These are phyloP conservation scores for Tiaroga cobitis DNA, from an alignment of 2,797 vertebrate genomes.

Conservation along the genomic window DNA sequence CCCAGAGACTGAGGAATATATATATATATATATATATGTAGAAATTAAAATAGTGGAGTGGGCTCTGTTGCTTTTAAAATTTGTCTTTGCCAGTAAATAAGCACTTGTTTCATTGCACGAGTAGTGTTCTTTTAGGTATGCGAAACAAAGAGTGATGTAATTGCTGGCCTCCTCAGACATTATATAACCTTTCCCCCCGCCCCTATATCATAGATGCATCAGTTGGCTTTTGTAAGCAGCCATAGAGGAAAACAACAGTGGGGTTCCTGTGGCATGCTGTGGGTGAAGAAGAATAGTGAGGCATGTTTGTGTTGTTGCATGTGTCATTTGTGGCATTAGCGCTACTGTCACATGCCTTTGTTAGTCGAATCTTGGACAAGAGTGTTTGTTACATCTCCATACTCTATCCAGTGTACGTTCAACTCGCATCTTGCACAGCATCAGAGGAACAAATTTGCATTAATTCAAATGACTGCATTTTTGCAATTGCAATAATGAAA, in stretches of 20 bases:
- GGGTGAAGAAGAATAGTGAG: slow-evolving; percentile 17
- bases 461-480: not conserved
- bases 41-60: not conserved
- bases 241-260: slow-evolving; percentile 25
- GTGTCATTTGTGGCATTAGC: not conserved
- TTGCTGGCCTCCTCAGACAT: slow-evolving; percentile 19
- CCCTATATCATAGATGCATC: not conserved
- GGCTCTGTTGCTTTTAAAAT: not conserved
- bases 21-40: too few species aligned
- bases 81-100: not conserved
- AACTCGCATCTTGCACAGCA: not conserved
- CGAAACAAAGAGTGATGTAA: slow-evolving; percentile 32
- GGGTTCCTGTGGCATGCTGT: slow-evolving; percentile 4
- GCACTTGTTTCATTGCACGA: not conserved
- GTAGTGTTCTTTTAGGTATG: not conserved
- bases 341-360: not conserved
- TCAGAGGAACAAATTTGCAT: not conserved
- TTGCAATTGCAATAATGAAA: slow-evolving; percentile 20
- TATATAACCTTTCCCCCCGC: not conserved
- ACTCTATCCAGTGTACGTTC: not conserved
- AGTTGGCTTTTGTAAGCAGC: slow-evolving; percentile 8
- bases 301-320: slow-evolving; percentile 13
- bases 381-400: not conserved
- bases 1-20: not conserved
- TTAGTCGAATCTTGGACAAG: not conserved